Conservation (phyloP, 1,140 invertebrate species). For the Lysiphlebus fabarum region DNA sequence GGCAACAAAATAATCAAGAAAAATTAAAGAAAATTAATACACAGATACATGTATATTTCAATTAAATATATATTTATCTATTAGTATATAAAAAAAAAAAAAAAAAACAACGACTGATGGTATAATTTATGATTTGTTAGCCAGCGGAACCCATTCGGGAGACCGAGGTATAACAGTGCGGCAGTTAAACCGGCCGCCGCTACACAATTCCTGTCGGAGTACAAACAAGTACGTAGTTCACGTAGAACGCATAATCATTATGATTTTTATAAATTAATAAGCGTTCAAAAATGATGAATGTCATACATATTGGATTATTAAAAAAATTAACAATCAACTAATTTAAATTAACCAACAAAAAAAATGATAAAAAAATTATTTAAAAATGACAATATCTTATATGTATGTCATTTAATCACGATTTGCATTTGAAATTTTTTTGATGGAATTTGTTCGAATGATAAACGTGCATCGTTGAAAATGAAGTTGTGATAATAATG, state of each 20-base stretch:
- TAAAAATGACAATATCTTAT: slow-evolving; percentile 21
- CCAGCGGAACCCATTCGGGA: slow-evolving; percentile 71
- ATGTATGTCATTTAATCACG: slow-evolving; percentile 34
- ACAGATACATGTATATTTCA: no score
- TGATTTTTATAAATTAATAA: slow-evolving; percentile 43
- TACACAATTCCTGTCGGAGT: slow-evolving; percentile 60
- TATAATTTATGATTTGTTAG: slow-evolving; percentile 61
- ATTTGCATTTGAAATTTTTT: slow-evolving; percentile 29
- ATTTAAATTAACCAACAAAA: no score
- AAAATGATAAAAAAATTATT: slow-evolving; percentile 3
- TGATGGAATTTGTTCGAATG: slow-evolving; percentile 27
- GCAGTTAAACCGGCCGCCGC: slow-evolving; percentile 52
- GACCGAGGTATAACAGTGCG: slow-evolving; percentile 60
- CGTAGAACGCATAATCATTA: slow-evolving; percentile 29
- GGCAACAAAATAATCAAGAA: no score
- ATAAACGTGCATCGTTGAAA: slow-evolving; percentile 30
- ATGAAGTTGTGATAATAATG: slow-evolving; percentile 34
- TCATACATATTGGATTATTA: slow-evolving; percentile 30
- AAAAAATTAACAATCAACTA: background rate
- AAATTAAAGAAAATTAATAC: no score
- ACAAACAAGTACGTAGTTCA: slow-evolving; percentile 65
- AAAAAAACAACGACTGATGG: slow-evolving; percentile 46
- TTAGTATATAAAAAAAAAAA: background rate
- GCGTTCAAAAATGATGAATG: slow-evolving; percentile 34
- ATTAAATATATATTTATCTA: no score